A percentile compares a stretch with the other conserved stretches of the same genome.
Conservation (phyloP, 2,797 vertebrate species). For the Platyrinchus mystaceus region DNA sequence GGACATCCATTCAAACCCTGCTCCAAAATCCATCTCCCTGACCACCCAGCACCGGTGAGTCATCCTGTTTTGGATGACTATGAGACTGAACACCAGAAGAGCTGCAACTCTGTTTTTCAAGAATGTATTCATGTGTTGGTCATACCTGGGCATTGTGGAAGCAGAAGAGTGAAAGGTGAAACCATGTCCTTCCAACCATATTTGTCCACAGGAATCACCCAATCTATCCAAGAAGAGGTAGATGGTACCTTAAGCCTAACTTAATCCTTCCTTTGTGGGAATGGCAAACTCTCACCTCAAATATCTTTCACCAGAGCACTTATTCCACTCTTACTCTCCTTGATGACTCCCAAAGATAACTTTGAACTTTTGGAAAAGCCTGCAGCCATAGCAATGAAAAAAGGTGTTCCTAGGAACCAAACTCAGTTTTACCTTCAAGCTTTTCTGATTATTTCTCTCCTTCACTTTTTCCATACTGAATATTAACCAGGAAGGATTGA, state of each 20-base stretch:
- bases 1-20: background rate
- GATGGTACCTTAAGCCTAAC: background rate
- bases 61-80: background rate
- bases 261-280: background rate
- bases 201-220: background rate
- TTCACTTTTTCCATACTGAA: background rate
- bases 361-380: background rate
- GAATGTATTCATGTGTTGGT: background rate
- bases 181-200: background rate
- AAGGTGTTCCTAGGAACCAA: background rate
- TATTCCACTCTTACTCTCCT: background rate
- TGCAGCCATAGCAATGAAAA: background rate
- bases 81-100: background rate
- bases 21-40: background rate
- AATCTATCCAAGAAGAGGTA: background rate
- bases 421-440: background rate
- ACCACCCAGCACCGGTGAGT: background rate
- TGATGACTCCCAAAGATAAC: background rate
- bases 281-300: background rate
- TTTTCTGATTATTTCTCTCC: background rate
- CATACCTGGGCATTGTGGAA: background rate
- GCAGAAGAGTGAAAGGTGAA: background rate
- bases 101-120: background rate
- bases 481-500: background rate
- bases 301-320: background rate